These are phyloP conservation scores for Salmo trutta DNA, from an alignment of 2,797 vertebrate genomes.

Conservation along the genomic window DNA sequence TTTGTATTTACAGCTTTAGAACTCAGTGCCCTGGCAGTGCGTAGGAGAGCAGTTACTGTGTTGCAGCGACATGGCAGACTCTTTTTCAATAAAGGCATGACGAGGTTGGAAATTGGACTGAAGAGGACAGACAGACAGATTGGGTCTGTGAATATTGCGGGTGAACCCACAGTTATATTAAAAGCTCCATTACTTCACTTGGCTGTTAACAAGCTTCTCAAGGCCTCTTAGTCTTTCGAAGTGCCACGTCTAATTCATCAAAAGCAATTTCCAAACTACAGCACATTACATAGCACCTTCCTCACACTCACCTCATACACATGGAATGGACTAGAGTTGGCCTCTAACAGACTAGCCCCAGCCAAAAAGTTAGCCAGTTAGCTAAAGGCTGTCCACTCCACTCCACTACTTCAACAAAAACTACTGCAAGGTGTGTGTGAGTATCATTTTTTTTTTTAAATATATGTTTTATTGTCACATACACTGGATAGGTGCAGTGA, in stretches of 20 bases:
- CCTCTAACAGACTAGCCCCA: background rate
- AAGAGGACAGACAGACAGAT: too few relatives aligned
- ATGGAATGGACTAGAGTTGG: background rate
- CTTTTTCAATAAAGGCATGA: slow-evolving; percentile 53
- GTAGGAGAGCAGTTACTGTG: background rate
- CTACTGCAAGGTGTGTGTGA: background rate
- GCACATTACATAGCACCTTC: slow-evolving; percentile 15
- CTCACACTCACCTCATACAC: background rate
- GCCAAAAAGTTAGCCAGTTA: background rate
- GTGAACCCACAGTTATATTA: slow-evolving; percentile 54
- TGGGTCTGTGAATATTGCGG: slow-evolving; percentile 34
- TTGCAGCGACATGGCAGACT: slow-evolving; percentile 43
- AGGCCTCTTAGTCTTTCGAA: slow-evolving; percentile 15
- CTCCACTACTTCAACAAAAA: background rate
- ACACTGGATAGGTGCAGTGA: too few relatives aligned
- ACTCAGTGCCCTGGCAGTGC: too few relatives aligned
- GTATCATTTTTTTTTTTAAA: background rate
- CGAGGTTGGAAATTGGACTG: slow-evolving; percentile 16
- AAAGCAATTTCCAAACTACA: slow-evolving; percentile 12
- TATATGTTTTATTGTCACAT: too few relatives aligned
- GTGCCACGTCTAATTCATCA: slow-evolving; percentile 43
- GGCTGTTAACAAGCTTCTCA: slow-evolving; percentile 48
- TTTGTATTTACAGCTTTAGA: too few relatives aligned
- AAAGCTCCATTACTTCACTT: slow-evolving; percentile 54
- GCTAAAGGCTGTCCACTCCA: background rate